Conservation (phyloP, 2,888 invertebrate genomes). For the Podabrus alpinus region DNA sequence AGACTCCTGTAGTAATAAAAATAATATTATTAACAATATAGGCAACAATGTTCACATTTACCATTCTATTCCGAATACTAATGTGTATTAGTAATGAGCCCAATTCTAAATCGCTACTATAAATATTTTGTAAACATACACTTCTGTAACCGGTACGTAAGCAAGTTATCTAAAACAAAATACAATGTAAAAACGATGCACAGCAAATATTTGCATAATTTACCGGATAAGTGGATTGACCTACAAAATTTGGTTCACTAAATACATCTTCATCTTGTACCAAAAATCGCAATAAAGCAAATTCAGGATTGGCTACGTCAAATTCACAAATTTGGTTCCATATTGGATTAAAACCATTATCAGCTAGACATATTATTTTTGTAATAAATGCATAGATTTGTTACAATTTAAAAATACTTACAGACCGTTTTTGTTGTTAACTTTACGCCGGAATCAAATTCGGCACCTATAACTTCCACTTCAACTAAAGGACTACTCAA, state of each 20-base stretch:
- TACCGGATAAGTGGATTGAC: constrained; percentile 92
- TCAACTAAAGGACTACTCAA: constrained; percentile 90
- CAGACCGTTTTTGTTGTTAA: constrained; percentile 83
- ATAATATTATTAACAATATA: constrained; percentile 12
- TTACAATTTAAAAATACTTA: constrained; percentile 54
- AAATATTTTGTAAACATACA: constrained; percentile 86
- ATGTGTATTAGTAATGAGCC: constrained; percentile 86
- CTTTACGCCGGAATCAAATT: constrained; percentile 83
- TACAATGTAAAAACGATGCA: neutral
- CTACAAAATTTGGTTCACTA: constrained; percentile 94
- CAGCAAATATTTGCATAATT: constrained; percentile 37
- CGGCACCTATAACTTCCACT: constrained; percentile 86
- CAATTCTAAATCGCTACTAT: constrained; percentile 90
- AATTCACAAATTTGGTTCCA: constrained; percentile 91
- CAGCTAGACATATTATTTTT: constrained; percentile 59
- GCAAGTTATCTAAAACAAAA: constrained; percentile 64
- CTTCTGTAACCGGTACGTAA: constrained; percentile 87
- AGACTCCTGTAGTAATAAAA: constrained; percentile 24
- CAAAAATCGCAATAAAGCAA: constrained; percentile 84
- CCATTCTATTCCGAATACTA: constrained; percentile 61
- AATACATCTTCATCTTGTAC: constrained; percentile 97
- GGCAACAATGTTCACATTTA: constrained; percentile 30
- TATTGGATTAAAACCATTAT: constrained; percentile 91
- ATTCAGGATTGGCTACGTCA: constrained; percentile 76
- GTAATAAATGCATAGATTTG: neutral